These are phyloP conservation scores for Chrysomallon squamiferum DNA, from an alignment of 1,140 invertebrate genomes.

Conservation along the genomic window DNA sequence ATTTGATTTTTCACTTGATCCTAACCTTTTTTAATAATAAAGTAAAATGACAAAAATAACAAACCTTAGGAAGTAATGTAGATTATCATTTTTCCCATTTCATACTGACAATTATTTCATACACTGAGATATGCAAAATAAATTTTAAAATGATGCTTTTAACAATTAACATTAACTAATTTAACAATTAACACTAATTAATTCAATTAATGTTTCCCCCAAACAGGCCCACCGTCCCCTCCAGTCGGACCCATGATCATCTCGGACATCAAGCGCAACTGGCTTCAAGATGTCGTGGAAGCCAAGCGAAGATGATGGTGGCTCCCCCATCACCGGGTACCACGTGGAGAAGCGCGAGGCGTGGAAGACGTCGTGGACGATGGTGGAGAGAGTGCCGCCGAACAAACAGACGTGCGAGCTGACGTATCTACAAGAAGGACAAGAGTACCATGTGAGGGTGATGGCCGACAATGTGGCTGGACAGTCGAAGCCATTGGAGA, in stretches of 20 bases:
- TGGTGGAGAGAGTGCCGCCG: constrained; percentile 35
- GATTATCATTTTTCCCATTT: no score
- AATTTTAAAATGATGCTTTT: no score
- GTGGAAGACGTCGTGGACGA: constrained; percentile 42
- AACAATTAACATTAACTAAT: no score
- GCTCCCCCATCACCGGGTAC: constrained; percentile 84
- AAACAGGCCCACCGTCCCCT: constrained; percentile 65
- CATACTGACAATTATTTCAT: no score
- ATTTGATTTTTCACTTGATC: no score
- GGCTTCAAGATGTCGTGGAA: constrained; percentile 85
- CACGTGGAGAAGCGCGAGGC: constrained; percentile 93
- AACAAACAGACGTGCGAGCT: constrained; percentile 70
- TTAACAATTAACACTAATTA: no score
- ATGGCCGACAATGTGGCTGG: constrained; percentile 59
- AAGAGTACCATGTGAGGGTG: constrained; percentile 70
- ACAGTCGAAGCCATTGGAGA: constrained; percentile 69
- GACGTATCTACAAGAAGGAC: constrained; percentile 77
- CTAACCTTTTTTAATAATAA: no score
- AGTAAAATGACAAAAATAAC: no score
- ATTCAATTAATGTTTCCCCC: no score
- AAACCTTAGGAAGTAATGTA: no score
- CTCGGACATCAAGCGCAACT: constrained; percentile 65
- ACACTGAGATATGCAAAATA: no score
- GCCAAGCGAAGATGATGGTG: constrained; percentile 86
- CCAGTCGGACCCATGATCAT: constrained; percentile 73